Percentiles rank a stretch among this genome's conserved stretches.
phyloP scores from a whole-genome alignment of 2,888 invertebrate genomes.

The Rotaria socialis region DNA sequence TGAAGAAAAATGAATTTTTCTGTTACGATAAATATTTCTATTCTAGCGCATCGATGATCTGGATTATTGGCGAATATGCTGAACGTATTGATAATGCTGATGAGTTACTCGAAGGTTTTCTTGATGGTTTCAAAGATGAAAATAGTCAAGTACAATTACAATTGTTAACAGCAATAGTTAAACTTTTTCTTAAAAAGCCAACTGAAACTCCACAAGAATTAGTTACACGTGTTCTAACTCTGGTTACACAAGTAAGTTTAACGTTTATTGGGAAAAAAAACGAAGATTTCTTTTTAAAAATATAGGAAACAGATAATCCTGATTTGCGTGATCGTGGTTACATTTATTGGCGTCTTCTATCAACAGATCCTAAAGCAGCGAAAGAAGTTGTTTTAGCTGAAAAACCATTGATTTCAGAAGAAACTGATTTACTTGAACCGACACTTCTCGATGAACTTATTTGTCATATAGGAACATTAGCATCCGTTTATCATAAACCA shows the following conservation, averaged over 20 bases:
- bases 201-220: slow-evolving; percentile 91
- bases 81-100: slow-evolving; percentile 99
- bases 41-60: slow-evolving; percentile 82
- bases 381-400: slow-evolving; percentile 98
- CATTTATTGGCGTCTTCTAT: slow-evolving; percentile 95
- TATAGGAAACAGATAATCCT: slow-evolving; percentile 82
- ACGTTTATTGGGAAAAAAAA: too few species aligned
- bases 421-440: slow-evolving; percentile 93
- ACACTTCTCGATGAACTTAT: slow-evolving; percentile 93
- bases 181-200: slow-evolving; percentile 92
- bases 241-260: slow-evolving; percentile 59
- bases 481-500: slow-evolving; percentile 97
- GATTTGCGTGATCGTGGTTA: slow-evolving; percentile 95
- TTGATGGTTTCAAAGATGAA: slow-evolving; percentile 94
- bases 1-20: slow-evolving; percentile 47
- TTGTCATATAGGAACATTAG: slow-evolving; percentile 94
- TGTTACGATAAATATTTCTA: too few species aligned
- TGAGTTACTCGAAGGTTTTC: slow-evolving; percentile 89
- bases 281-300: too few species aligned
- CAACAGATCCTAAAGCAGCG: slow-evolving; percentile 97
- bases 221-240: slow-evolving; percentile 76
- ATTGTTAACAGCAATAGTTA: slow-evolving; percentile 92
- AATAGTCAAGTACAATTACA: slow-evolving; percentile 86
- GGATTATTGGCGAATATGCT: slow-evolving; percentile 87
- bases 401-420: slow-evolving; percentile 96